Percentiles rank a stretch among this genome's conserved stretches.
phyloP scores from a whole-genome alignment of 64 coral and sea anemone species.

The Acropora yongei region DNA sequence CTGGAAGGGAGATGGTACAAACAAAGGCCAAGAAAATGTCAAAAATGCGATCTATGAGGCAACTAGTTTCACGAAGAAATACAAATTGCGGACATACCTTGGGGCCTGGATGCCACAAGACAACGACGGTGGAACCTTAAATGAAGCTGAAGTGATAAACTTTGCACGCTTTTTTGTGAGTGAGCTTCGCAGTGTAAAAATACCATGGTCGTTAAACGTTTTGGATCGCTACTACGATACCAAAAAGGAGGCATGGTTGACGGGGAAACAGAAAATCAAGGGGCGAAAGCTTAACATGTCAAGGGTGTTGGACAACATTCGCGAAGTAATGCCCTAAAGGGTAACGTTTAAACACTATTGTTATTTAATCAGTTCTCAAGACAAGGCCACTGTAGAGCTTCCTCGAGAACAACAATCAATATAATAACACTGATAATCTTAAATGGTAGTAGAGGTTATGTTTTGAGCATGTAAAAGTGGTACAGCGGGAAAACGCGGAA shows the following conservation, averaged over 20 bases:
- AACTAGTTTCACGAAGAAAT: not conserved
- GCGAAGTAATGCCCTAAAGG: not conserved
- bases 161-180: constrained; percentile 64
- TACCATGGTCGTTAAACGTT: constrained; percentile 82
- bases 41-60: constrained; percentile 27
- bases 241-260: constrained; percentile 51
- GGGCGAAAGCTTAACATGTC: constrained; percentile 22
- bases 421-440: too few species aligned
- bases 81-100: constrained; percentile 48
- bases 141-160: constrained; percentile 37
- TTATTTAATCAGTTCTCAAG: too few species aligned
- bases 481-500: too few species aligned
- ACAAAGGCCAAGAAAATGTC: constrained; percentile 50
- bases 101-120: constrained; percentile 87
- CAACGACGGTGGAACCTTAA: constrained; percentile 49
- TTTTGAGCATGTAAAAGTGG: too few species aligned
- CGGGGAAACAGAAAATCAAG: not conserved
- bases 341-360: not conserved
- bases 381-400: too few species aligned
- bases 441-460: too few species aligned
- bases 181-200: constrained; percentile 28
- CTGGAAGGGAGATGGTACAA: constrained; percentile 67
- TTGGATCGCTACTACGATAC: constrained; percentile 82
- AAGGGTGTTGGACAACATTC: constrained; percentile 41
- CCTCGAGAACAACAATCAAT: too few species aligned